Conservation (phyloP, 2,113 vertebrate species). For the Carassius gibelio region DNA sequence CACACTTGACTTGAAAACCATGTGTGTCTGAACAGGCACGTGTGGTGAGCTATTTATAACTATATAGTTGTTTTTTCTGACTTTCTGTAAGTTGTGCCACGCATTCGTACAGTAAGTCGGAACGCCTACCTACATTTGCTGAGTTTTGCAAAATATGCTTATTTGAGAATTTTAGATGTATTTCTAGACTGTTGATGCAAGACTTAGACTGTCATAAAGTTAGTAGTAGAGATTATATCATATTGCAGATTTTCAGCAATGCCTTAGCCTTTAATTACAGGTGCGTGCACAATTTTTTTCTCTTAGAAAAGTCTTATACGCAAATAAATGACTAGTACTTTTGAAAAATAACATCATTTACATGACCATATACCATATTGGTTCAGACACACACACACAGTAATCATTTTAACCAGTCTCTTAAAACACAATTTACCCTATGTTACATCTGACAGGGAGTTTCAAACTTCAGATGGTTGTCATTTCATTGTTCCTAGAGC, state of each 20-base stretch:
- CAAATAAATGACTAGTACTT: background rate
- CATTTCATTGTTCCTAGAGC: background rate
- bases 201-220: background rate
- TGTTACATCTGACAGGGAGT: slow-evolving; percentile 20
- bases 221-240: background rate
- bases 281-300: background rate
- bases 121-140: background rate
- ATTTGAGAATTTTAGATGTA: background rate
- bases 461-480: background rate
- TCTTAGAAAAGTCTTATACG: background rate
- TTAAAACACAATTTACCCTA: background rate
- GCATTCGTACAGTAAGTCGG: background rate
- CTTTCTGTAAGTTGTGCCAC: background rate
- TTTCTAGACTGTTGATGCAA: background rate
- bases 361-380: too few relatives aligned
- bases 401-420: slow-evolving; percentile 4
- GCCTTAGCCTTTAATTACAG: background rate
- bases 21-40: slow-evolving; percentile 3
- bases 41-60: slow-evolving; percentile 27
- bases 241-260: background rate
- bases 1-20: background rate
- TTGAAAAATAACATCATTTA: too few relatives aligned
- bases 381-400: background rate
- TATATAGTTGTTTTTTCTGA: slow-evolving; percentile 19
- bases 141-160: background rate